Conservation (phyloP, 1,140 invertebrate species). For the Caenorhabditis elegans region DNA sequence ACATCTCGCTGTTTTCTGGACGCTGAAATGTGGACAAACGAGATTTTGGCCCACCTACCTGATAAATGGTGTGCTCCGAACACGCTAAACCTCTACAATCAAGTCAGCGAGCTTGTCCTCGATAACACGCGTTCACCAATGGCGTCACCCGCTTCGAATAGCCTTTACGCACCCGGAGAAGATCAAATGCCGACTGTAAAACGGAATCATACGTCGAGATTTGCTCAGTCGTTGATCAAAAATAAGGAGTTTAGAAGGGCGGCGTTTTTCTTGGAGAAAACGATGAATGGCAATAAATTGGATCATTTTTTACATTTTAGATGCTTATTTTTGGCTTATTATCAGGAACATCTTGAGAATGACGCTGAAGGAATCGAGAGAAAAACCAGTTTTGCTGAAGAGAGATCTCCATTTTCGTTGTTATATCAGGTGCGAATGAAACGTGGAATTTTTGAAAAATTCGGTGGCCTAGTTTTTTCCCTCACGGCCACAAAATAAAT, state of each 20-base stretch:
- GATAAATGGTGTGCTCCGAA: neutral
- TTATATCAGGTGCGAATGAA: no score
- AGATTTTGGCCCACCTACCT: neutral
- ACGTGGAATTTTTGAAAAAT: no score
- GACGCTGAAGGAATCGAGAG: conserved; percentile 13
- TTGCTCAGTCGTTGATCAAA: neutral
- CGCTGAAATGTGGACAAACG: neutral
- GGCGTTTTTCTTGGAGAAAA: neutral
- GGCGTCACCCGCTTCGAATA: neutral
- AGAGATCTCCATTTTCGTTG: neutral
- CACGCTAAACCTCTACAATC: neutral
- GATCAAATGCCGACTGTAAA: neutral
- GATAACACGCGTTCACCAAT: neutral
- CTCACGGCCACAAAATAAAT: no score
- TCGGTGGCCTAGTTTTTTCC: no score
- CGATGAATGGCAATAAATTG: neutral
- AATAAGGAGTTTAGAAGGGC: neutral
- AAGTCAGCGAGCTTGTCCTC: neutral
- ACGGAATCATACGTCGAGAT: neutral
- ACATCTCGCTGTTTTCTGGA: neutral
- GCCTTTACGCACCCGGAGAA: neutral
- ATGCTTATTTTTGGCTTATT: neutral
- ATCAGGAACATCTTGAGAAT: conserved; percentile 25
- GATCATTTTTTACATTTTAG: neutral
- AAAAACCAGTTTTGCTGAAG: neutral